Base-by-base conservation (phyloP, 2,113 vertebrate genomes). In the Dicentrarchus labrax region DNA sequence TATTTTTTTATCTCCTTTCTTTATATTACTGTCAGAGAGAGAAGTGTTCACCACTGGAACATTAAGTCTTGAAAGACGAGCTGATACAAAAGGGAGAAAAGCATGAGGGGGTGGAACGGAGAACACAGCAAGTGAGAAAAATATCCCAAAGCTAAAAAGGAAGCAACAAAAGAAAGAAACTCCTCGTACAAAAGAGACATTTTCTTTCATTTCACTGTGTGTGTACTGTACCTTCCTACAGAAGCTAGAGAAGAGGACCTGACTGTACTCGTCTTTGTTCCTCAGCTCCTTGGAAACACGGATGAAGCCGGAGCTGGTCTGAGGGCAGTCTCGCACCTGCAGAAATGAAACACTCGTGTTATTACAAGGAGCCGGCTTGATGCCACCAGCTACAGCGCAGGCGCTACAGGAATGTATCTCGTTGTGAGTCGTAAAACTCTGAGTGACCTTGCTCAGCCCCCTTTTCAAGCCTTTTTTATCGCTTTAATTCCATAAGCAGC, bases 211-310 rank as follows among this genome's bases (percentile, higher is more conserved):
- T 53, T 66, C 67, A 11, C 10, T 1, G 1, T 22, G 45, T 13
- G n/a, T 43, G 76, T 30, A 47, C 70, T 36, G 78, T 92, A 98
- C 97, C 97, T 98, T 99, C 16, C 98, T 95, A 67, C 97, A 96
- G 3, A 96, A 96, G 72, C 96, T 91, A 0, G 98, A 98, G 89
- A 99, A 99, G 65, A 99, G 95, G 72, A 98, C 95, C 0, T 92
- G 83, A 39, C 54, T 21, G 68, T 95, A 97, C 53, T 95, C 89
- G 7, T 97, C 95, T 87, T 94, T 97, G 82, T 94, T 95, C 88
- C 87, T 95, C 61, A 99, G 96, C 16, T 94, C 87, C 84, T 96
- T 95, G 76, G 96, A 91, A 0, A 91, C 83, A 11, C 91, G 93
- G 6, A 94, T 47, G 13, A 98, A 99, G 83, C 90, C 59, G 61